Evolutionary conservation across 2,797 vertebrate genomes (phyloP), one percentile per base, ranked within the genome.

Genomic region (Falco peregrinus): DNA sequence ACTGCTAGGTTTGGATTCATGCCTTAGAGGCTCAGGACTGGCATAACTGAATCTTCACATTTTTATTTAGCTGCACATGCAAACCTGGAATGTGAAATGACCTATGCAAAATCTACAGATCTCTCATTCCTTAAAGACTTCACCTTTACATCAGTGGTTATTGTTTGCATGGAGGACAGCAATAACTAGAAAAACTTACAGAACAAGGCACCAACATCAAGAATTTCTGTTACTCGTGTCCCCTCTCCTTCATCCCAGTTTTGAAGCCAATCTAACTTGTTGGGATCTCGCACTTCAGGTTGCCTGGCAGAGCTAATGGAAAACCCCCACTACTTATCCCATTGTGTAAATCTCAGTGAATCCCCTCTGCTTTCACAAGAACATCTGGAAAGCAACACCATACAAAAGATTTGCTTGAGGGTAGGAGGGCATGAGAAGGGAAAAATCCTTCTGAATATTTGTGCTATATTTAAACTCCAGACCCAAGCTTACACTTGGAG

Each of bases 361-460:
- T 86, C 39, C 47, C 63, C 39, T 88, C 54, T 47, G 79, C 61
- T 88, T 91, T 93, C 73, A 47, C 12, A 93, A 73, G 75, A 95
- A 94, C 95, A 96, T 96, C 87, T 94, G 94, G 94, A 93, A 96
- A 92, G 78, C 56, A 89, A 81, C 82, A 94, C 68, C 79, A 75
- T 90, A 48, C 65, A 71, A 92, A 61, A 89, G 69, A 82, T 88
- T 54, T 87, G 79, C 89, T 93, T 2, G 48, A 87, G 94, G 93
- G 96, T 95, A 84, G 90, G 81, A 96, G 96, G 92, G 96, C 95
- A 96, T 96, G 95, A 95, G 94, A 96, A 97, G 95, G 12, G 79
- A 95, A 95, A 92, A 94, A 80, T 83, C 84, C 65, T 83, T 85
- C 68, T 69, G 86, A 94, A 94, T 95, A 85, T 54, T 84, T 96